phyloP scores from a whole-genome alignment of 2,113 vertebrate genomes.

The Octodon degus region DNA sequence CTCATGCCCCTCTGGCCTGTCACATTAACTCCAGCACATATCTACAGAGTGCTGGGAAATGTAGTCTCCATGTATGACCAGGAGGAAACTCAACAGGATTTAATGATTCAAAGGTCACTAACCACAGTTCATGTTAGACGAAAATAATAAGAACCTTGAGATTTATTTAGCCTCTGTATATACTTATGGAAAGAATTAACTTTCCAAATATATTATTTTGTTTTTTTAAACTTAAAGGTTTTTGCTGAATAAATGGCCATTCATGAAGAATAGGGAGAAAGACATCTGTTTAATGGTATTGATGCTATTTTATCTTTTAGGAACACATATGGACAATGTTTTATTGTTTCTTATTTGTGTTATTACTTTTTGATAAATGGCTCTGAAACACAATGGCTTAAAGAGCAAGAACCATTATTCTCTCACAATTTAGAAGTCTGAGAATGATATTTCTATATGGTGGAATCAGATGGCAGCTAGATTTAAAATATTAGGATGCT shows the following conservation, averaged over 20 bases:
- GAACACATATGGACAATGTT: background rate
- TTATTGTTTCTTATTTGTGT: slow-evolving; percentile 49
- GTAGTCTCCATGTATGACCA: background rate
- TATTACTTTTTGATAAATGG: background rate
- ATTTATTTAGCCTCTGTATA: background rate
- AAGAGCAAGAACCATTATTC: background rate
- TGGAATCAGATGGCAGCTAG: background rate
- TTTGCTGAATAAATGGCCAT: background rate
- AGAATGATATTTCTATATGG: background rate
- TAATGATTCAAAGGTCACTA: background rate
- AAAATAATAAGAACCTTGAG: slow-evolving; percentile 36
- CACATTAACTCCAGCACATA: background rate
- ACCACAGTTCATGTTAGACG: background rate
- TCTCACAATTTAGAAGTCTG: background rate
- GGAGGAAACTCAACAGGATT: slow-evolving; percentile 52
- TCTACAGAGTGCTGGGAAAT: background rate
- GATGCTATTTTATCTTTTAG: slow-evolving; percentile 24
- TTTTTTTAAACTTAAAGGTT: background rate
- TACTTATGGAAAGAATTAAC: slow-evolving; percentile 25
- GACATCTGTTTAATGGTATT: background rate
- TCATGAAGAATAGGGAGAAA: background rate
- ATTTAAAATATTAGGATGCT: background rate
- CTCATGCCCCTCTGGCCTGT: background rate
- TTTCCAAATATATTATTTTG: background rate
- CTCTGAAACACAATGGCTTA: background rate